phyloP scores from a whole-genome alignment of 2,888 invertebrate genomes.

The Selenia dentaria region DNA sequence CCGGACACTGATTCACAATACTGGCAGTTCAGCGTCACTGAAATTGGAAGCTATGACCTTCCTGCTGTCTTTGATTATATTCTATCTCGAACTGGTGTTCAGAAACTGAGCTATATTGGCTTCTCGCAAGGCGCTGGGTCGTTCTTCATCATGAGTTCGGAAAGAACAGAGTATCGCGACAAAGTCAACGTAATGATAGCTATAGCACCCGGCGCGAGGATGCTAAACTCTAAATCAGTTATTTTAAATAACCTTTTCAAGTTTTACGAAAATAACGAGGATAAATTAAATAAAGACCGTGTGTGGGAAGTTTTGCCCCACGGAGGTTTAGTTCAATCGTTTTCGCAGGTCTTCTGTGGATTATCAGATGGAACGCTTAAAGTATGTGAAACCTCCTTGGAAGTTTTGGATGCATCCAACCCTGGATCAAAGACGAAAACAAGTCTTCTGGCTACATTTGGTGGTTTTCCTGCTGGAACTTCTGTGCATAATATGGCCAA shows the following conservation, averaged over 20 bases:
- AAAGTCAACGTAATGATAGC: constrained; percentile 85
- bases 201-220: constrained; percentile 85
- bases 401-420: constrained; percentile 43
- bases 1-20: constrained; percentile 62
- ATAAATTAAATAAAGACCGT: constrained; percentile 34
- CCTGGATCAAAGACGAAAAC: constrained; percentile 42
- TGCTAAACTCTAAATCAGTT: constrained; percentile 65
- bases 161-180: constrained; percentile 85
- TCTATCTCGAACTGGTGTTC: constrained; percentile 43
- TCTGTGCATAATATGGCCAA: constrained; percentile 56
- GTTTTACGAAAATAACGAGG: constrained; percentile 33
- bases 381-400: constrained; percentile 45
- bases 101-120: constrained; percentile 82
- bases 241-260: constrained; percentile 35
- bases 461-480: constrained; percentile 46
- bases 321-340: constrained; percentile 47
- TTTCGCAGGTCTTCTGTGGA: constrained; percentile 51
- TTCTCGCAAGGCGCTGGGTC: constrained; percentile 90
- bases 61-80: constrained; percentile 84
- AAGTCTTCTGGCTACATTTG: not conserved
- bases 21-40: constrained; percentile 89
- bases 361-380: constrained; percentile 36
- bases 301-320: constrained; percentile 50
- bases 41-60: constrained; percentile 90
- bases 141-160: constrained; percentile 87